Percentiles rank a stretch among this genome's conserved stretches.
These are phyloP conservation scores for Neomorphus geoffroyi DNA, from an alignment of 2,797 vertebrate species.

Conservation along the genomic window DNA sequence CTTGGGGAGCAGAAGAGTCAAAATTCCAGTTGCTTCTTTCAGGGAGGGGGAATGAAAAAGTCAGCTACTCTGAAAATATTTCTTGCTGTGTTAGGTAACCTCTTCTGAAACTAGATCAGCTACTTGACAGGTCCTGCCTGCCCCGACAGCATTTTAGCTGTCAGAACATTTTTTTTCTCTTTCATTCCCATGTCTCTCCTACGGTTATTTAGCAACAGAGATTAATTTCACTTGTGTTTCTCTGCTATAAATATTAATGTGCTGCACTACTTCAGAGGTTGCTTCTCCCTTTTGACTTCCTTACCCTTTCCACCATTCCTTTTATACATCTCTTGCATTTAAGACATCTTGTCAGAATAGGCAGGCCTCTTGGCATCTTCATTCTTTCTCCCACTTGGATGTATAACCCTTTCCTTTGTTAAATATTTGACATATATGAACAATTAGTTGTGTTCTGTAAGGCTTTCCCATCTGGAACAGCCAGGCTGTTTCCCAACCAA, in stretches of 20 bases:
- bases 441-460: not conserved
- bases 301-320: not conserved
- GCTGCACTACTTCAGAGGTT: not conserved
- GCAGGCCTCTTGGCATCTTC: not conserved
- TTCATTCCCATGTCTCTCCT: not conserved
- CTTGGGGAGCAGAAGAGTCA: not conserved
- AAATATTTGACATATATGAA: not conserved
- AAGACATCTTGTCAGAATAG: not conserved
- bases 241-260: not conserved
- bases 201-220: conserved; percentile 4
- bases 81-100: conserved; percentile 32
- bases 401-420: not conserved
- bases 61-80: not conserved
- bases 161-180: not conserved
- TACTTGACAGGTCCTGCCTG: conserved; percentile 63
- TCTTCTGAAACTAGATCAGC: conserved; percentile 45
- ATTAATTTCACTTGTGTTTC: not conserved
- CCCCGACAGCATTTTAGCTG: conserved; percentile 43
- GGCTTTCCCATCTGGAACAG: conserved; percentile 11
- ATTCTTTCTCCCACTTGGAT: not conserved
- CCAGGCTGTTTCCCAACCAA: not conserved
- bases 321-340: not conserved
- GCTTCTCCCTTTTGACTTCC: not conserved
- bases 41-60: not conserved
- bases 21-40: not conserved